Percentiles rank a stretch among this genome's conserved stretches.
Evolutionary conservation across 2,797 vertebrate species (phyloP).

Genomic region (Myotis myotis): DNA sequence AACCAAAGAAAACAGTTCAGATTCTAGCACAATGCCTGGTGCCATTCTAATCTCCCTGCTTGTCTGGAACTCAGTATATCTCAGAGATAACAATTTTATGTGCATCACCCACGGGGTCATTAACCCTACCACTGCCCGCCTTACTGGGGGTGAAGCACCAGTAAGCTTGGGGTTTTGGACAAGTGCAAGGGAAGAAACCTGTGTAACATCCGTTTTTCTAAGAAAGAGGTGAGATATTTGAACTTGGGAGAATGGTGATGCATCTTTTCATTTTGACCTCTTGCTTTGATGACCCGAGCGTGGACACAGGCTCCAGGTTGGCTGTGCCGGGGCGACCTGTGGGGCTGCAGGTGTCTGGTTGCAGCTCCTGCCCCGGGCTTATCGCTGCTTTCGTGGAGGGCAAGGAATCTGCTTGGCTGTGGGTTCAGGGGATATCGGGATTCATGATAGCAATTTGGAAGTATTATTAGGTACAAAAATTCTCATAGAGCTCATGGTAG

Average conservation of each 20-base stretch:
- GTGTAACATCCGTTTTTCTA: neutral
- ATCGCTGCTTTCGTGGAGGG: rapidly evolving
- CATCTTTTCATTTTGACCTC: rapidly evolving
- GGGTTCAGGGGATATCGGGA: neutral
- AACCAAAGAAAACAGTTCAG: neutral
- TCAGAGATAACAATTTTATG: neutral
- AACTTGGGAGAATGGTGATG: rapidly evolving
- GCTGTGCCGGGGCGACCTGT: rapidly evolving
- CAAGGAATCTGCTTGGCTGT: neutral
- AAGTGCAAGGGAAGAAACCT: neutral
- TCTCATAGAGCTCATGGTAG: neutral
- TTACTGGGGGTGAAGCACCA: neutral
- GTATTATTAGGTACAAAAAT: neutral
- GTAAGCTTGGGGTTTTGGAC: neutral
- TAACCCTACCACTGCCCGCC: neutral
- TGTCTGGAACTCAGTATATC: neutral
- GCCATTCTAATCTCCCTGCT: neutral
- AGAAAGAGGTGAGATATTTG: neutral
- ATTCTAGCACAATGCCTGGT: neutral
- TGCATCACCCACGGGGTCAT: neutral
- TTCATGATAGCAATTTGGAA: neutral
- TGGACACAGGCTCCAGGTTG: no score
- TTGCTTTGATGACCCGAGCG: neutral
- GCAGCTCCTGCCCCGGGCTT: neutral
- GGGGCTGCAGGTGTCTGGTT: neutral